phyloP scores from a whole-genome alignment of 2,888 invertebrate species.

The Phania funesta region DNA sequence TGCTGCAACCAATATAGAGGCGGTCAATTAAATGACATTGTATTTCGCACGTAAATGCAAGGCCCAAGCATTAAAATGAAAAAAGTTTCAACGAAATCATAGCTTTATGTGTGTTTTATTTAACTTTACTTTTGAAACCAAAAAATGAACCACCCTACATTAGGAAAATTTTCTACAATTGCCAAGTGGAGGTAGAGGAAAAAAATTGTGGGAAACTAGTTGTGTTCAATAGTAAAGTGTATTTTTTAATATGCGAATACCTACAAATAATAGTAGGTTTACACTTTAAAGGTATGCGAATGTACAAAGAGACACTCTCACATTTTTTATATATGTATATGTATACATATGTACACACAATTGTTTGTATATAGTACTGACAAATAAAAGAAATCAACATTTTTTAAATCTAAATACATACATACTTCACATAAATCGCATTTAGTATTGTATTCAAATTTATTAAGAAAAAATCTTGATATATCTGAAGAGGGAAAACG shows the following conservation, averaged over 20 bases:
- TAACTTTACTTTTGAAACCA: too few relatives aligned
- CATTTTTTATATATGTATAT: background rate
- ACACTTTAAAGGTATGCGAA: conserved; percentile 33
- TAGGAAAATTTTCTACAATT: conserved; percentile 18
- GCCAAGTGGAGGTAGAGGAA: conserved; percentile 1
- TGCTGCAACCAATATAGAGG: too few relatives aligned
- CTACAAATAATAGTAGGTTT: conserved; percentile 46
- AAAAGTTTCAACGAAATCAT: too few relatives aligned
- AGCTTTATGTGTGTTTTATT: too few relatives aligned
- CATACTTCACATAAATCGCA: background rate
- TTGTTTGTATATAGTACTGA: background rate
- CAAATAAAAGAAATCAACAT: background rate
- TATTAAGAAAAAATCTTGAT: background rate
- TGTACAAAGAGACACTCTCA: background rate
- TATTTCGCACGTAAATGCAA: too few relatives aligned
- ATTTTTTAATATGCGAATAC: background rate
- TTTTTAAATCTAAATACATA: too few relatives aligned
- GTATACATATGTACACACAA: background rate
- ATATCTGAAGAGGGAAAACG: background rate
- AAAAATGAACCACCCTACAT: too few relatives aligned
- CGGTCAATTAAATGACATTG: too few relatives aligned
- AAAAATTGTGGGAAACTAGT: conserved; percentile 14
- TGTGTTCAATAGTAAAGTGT: background rate
- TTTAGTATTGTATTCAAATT: conserved; percentile 5
- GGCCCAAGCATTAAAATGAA: too few relatives aligned